Evolutionary conservation across 2,888 invertebrate genomes (phyloP).

Genomic region (Hirtodrosophila duncani): DNA sequence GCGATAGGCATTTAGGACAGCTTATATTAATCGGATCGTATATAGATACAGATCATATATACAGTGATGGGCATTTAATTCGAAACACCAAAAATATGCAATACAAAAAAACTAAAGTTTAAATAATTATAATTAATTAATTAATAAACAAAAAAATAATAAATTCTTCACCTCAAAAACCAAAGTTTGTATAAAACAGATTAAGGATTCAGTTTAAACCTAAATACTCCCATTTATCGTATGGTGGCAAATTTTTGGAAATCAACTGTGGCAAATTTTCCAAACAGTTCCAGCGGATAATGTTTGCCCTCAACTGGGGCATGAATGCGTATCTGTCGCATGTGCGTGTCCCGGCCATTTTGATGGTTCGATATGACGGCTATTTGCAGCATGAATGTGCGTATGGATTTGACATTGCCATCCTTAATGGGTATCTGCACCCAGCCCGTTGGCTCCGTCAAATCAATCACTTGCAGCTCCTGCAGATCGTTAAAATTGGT

Average conservation of each 20-base stretch:
- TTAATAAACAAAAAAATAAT: conserved; percentile 11
- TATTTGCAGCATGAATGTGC: conserved; percentile 97
- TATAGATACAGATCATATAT: conserved; percentile 15
- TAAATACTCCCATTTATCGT: conserved; percentile 80
- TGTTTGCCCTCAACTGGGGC: conserved; percentile 85
- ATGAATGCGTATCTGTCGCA: conserved; percentile 97
- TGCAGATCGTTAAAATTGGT: conserved; percentile 98
- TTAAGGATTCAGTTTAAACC: no score
- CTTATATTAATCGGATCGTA: conserved; percentile 31
- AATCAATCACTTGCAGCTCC: conserved; percentile 95
- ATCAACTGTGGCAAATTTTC: conserved; percentile 88
- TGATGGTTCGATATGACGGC: conserved; percentile 99
- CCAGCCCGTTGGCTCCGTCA: conserved; percentile 97
- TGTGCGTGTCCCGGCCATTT: conserved; percentile 98
- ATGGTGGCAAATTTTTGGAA: conserved; percentile 90
- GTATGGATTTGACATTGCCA: conserved; percentile 89
- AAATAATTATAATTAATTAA: conserved; percentile 15
- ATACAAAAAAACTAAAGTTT: conserved; percentile 22
- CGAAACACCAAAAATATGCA: conserved; percentile 52
- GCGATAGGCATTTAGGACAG: conserved; percentile 8
- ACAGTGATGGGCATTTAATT: conserved; percentile 37
- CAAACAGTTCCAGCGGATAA: conserved; percentile 83
- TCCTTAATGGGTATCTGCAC: conserved; percentile 95
- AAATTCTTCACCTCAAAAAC: conserved; percentile 3
- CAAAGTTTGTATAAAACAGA: no score